Base-by-base conservation (phyloP, 2,797 vertebrate species). In the Momotus momota region DNA sequence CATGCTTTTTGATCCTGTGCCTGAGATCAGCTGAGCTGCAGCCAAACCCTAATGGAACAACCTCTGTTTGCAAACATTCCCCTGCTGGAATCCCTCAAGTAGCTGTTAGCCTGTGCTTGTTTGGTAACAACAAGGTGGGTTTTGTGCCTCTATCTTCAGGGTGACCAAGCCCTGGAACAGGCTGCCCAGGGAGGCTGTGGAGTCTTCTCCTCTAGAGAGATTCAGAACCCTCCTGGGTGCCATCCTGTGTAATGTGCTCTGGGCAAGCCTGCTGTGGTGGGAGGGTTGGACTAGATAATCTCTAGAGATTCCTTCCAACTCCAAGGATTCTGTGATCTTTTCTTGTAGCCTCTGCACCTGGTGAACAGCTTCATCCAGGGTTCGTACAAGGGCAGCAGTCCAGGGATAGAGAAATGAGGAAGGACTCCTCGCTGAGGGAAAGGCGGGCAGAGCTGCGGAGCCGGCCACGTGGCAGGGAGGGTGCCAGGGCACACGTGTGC, bases 401-500 rank as follows among this genome's bases (percentile, higher is more conserved):
- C 25, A 7, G 41, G 51, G 52, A 1, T 13, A 29, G 13, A 55
- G 60, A 20, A 12, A 12, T 3, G 40, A 69, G 48, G 46, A 55
- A 7, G 66, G 22, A 2, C 0, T 18, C 21, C 49, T 35, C 3
- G 6, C 43, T 14, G 26, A 43, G 43, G 43, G 46, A 15, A 45
- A 3, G 45, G n/a, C 69, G 11, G n/a, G 74, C 22, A 13, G 64
- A 35, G 8, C 62, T 26, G 57, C 43, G 16, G 61, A 3, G 33
- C 46, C 15, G 48, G 33, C 40, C 38, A 55, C 1, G 0, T 8
- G 10, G n/a, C 57, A 22, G 18, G 4, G 45, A 52, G 61, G 67
- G 7, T 64, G 73, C 40, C 65, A 52, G 1, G 21, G 9, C 0
- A 4, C 11, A 3, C 0, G 2, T 3, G 1, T 74, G 52, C 69